phyloP scores from a whole-genome alignment of 2,113 vertebrate species.

The Paradoxurus hermaphroditus region DNA sequence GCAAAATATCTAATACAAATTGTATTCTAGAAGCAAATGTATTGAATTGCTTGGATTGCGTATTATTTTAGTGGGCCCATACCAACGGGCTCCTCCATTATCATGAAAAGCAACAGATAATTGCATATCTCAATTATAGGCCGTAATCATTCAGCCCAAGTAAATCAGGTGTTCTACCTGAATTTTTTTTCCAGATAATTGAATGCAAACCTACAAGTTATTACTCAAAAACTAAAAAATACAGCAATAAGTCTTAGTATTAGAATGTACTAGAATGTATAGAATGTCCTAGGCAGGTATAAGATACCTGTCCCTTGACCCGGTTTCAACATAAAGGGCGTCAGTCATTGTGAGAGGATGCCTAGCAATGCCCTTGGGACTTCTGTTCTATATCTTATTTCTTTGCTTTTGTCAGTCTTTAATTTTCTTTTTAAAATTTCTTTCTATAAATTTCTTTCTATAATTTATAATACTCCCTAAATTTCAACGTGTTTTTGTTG shows the following conservation, averaged over 20 bases:
- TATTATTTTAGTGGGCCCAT: not conserved
- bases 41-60: not conserved
- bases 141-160: not conserved
- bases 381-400: not conserved
- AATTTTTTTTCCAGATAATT: not conserved
- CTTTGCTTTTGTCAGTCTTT: not conserved
- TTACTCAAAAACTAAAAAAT: not conserved
- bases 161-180: not conserved
- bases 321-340: not conserved
- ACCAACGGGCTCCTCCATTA: not conserved
- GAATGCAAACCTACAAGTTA: not conserved
- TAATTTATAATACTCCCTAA: not conserved
- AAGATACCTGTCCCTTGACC: not conserved
- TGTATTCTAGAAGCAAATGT: not conserved
- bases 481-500: not conserved
- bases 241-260: not conserved
- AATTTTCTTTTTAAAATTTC: not conserved
- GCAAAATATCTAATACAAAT: not conserved
- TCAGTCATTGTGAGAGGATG: not conserved
- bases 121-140: not conserved
- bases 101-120: not conserved
- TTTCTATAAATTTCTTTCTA: not conserved
- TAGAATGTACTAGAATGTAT: not conserved
- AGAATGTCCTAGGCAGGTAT: no score
- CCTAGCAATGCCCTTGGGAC: not conserved